Conservation (phyloP, 2,888 invertebrate species). For the Diabrotica balteata region DNA sequence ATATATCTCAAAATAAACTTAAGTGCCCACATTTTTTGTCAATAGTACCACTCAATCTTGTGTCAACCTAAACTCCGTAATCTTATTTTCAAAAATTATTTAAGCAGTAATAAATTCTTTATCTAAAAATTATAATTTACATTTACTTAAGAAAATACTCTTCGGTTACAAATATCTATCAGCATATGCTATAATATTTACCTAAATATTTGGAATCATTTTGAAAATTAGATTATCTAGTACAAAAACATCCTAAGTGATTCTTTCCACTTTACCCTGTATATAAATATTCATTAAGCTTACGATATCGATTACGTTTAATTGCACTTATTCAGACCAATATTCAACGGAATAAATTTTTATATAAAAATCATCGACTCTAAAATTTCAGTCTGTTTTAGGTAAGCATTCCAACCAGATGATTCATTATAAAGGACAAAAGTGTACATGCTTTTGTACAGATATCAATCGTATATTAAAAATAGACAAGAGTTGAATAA, state of each 20-base stretch:
- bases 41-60: background rate
- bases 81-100: background rate
- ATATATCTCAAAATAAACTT: too few relatives aligned
- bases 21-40: too few relatives aligned
- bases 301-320: constrained; percentile 9
- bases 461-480: too few relatives aligned
- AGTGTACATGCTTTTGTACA: too few relatives aligned
- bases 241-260: background rate
- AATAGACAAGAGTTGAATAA: too few relatives aligned
- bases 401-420: constrained; percentile 1
- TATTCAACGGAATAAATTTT: constrained; percentile 15
- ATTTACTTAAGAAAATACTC: too few relatives aligned
- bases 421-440: too few relatives aligned
- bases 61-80: background rate
- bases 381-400: constrained; percentile 34
- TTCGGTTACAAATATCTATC: too few relatives aligned
- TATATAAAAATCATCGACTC: constrained; percentile 17
- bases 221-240: constrained; percentile 3
- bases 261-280: constrained; percentile 27
- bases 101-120: background rate
- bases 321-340: constrained; percentile 30
- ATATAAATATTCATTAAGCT: constrained; percentile 22
- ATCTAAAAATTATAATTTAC: too few relatives aligned
- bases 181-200: too few relatives aligned
- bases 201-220: background rate